Base-by-base conservation (phyloP, 1,140 invertebrate genomes). In the Drosophila simulans region DNA sequence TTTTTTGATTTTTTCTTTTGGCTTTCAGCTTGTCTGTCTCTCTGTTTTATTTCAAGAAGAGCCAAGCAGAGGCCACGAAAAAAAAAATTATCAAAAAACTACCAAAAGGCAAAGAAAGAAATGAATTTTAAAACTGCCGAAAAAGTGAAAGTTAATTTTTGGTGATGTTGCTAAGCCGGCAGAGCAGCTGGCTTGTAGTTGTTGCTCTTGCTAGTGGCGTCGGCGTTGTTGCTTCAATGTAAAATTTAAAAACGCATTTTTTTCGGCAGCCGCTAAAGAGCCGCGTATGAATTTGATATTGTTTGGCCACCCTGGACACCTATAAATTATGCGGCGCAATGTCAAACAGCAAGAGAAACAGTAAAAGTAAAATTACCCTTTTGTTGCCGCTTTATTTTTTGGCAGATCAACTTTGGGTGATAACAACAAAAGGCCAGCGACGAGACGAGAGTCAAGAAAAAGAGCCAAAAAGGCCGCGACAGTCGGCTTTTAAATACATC, bases 141-240 rank as follows among this genome's bases (percentile, higher is more conserved):
- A 91, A 91, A 91, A 91, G 90, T 91, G 90, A 91, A 91, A 91
- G 90, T 91, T 91, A 75, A 90, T 77, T 90, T 90, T 90, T 68
- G 66, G 66, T 80, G 79, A 80, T 86, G 86, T 86, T 83, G 86
- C 86, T 82, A 80, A 85, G 85, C 70, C 65, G 77, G 64, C 78
- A 68, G 48, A 62, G 79, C 56, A 60, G 62, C 70, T 59, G 65
- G 54, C 54, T 63, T 55, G 57, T 40, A 17, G 39, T 17, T 64
- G 54, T n/a, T 45, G 40, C 10, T 27, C 40, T 13, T 54, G 66
- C 42, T 43, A 7, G 39, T 57, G 66, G 45, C 56, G 60, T 11
- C 51, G 48, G 46, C 71, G 65, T 34, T 49, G 62, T 27, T 40
- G 42, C 20, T 80, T 77, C 80, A 91, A 91, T 83, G 88, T 90